phyloP scores from a whole-genome alignment of 2,888 invertebrate species.

The Antitype chi region DNA sequence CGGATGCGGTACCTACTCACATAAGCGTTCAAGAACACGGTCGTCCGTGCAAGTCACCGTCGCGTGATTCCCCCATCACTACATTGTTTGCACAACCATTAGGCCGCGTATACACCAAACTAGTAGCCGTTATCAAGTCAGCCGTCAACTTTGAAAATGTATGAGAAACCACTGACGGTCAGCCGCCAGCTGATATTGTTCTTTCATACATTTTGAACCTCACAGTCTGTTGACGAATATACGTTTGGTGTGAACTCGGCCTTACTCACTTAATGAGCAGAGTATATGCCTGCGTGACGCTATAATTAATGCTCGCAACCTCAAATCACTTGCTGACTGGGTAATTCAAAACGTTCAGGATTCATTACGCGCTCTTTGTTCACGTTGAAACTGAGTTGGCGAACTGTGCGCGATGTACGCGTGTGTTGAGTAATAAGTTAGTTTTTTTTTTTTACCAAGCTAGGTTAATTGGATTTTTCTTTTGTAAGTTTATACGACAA shows the following conservation, averaged over 20 bases:
- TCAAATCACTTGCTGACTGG: conserved; percentile 55
- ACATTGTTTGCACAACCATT: conserved; percentile 83
- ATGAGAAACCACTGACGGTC: background rate
- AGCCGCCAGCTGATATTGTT: background rate
- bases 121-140: no score
- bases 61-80: conserved; percentile 85
- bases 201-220: background rate
- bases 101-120: conserved; percentile 5
- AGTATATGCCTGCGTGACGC: conserved; percentile 80
- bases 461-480: background rate
- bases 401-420: conserved; percentile 23
- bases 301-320: conserved; percentile 81
- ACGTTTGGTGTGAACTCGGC: background rate
- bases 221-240: background rate
- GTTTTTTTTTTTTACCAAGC: no score
- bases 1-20: conserved; percentile 68
- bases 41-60: conserved; percentile 80
- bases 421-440: no score
- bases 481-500: background rate
- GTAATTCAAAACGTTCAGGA: conserved; percentile 54
- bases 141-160: background rate
- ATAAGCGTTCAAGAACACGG: conserved; percentile 71
- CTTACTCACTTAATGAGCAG: conserved; percentile 83
- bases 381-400: conserved; percentile 5
- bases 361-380: conserved; percentile 54